Conservation (phyloP, 2,797 vertebrate genomes). For the Myotis vivesi region DNA sequence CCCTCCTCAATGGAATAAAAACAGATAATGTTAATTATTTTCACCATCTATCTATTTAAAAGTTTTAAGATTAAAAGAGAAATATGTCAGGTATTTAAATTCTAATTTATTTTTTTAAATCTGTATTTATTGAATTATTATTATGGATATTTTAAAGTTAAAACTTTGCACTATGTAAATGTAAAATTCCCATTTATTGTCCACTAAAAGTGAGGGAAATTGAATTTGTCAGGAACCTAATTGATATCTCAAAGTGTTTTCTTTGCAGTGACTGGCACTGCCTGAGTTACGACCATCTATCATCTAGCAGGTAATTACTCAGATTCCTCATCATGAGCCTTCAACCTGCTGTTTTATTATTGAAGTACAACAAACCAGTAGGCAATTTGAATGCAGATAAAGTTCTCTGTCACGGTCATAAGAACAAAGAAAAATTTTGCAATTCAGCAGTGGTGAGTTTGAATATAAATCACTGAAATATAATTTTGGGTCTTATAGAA, state of each 20-base stretch:
- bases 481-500: conserved; percentile 63
- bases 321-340: conserved; percentile 91
- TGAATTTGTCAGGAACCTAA: conserved; percentile 86
- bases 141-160: conserved; percentile 83
- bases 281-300: conserved; percentile 87
- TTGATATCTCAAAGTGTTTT: conserved; percentile 88
- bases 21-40: conserved; percentile 82
- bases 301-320: conserved; percentile 88
- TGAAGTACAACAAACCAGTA: conserved; percentile 87
- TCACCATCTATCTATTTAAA: conserved; percentile 72
- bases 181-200: conserved; percentile 85
- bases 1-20: conserved; percentile 64
- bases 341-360: conserved; percentile 90
- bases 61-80: conserved; percentile 79
- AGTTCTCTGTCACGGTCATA: conserved; percentile 86
- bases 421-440: conserved; percentile 86
- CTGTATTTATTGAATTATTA: conserved; percentile 84
- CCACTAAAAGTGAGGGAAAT: conserved; percentile 85
- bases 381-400: conserved; percentile 87
- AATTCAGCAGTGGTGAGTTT: conserved; percentile 80
- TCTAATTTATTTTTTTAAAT: conserved; percentile 82
- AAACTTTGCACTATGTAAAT: conserved; percentile 75
- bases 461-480: conserved; percentile 83
- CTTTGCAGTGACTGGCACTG: conserved; percentile 88
- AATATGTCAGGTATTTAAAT: conserved; percentile 82